Conservation (phyloP, 2,888 invertebrate genomes). For the Drosophila glabriapex region DNA sequence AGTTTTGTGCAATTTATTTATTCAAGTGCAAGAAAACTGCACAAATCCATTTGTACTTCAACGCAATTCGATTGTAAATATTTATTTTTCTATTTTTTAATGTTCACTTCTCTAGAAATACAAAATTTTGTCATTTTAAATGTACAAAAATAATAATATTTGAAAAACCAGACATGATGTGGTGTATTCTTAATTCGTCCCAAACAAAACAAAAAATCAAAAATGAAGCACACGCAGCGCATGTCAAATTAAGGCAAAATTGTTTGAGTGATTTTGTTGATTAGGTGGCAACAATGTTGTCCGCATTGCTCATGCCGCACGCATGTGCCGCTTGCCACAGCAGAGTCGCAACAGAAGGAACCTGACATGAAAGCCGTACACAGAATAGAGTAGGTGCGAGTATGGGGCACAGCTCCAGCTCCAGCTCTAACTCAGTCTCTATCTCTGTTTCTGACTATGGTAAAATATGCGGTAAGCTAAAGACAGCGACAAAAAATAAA, state of each 20-base stretch:
- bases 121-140: slow-evolving; percentile 73
- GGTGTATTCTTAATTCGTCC: background rate
- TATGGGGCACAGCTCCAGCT: slow-evolving; percentile 18
- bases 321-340: slow-evolving; percentile 29
- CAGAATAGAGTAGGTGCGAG: slow-evolving; percentile 52
- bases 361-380: slow-evolving; percentile 57
- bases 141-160: slow-evolving; percentile 66
- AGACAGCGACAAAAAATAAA: slow-evolving; percentile 32
- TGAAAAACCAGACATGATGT: slow-evolving; percentile 21
- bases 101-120: slow-evolving; percentile 62
- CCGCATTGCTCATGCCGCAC: slow-evolving; percentile 65
- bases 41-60: slow-evolving; percentile 50
- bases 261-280: slow-evolving; percentile 12
- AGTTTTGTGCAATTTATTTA: slow-evolving; percentile 78
- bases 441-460: slow-evolving; percentile 25
- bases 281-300: slow-evolving; percentile 45
- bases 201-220: background rate
- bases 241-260: slow-evolving; percentile 9
- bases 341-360: slow-evolving; percentile 43
- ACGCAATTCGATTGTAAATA: slow-evolving; percentile 84
- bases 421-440: slow-evolving; percentile 35
- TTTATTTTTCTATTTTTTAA: slow-evolving; percentile 80
- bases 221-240: background rate
- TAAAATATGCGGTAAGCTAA: slow-evolving; percentile 55
- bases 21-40: slow-evolving; percentile 50